A percentile compares a stretch with the other conserved stretches of the same genome.
Evolutionary conservation across 1,140 invertebrate species (phyloP).

Genomic region (Paracyclopina nana): DNA sequence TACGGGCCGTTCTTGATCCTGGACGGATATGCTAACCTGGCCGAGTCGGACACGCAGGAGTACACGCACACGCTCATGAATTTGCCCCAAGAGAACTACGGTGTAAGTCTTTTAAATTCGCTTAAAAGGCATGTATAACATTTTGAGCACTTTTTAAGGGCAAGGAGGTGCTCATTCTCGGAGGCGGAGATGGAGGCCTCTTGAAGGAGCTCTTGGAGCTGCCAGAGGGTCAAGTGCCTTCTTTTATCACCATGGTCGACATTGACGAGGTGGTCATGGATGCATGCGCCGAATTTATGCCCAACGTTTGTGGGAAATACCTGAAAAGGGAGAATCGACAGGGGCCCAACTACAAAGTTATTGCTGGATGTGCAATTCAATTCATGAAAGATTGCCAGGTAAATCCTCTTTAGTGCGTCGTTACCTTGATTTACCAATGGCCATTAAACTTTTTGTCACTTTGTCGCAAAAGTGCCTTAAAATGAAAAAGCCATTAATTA

Average conservation of each 20-base stretch:
- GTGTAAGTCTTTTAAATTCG: too few species aligned
- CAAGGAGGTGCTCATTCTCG: conserved; percentile 11
- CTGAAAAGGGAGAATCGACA: not conserved
- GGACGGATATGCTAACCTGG: conserved; percentile 4
- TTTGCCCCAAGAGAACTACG: not conserved
- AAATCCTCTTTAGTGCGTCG: not conserved
- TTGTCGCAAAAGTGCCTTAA: too few species aligned
- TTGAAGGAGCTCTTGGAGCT: conserved; percentile 3
- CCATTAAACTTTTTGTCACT: too few species aligned
- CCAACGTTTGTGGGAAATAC: not conserved
- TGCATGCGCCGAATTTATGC: conserved; percentile 1
- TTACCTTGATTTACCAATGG: too few species aligned
- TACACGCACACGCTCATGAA: conserved; percentile 12
- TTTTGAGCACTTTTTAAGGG: not conserved
- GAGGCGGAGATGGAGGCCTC: conserved; percentile 9
- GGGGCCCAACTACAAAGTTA: conserved; percentile 11
- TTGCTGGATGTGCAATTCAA: conserved; percentile 5
- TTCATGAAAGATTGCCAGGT: conserved; percentile 9
- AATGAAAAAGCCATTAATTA: too few species aligned
- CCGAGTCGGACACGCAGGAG: not conserved
- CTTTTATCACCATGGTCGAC: conserved; percentile 10
- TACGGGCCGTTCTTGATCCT: not conserved
- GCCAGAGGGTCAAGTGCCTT: not conserved
- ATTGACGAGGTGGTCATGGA: conserved; percentile 15
- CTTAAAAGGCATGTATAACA: too few species aligned